Percentiles rank a stretch among this genome's conserved stretches.
Evolutionary conservation across 2,888 invertebrate species (phyloP).

Genomic region (Phytoseiulus persimilis): DNA sequence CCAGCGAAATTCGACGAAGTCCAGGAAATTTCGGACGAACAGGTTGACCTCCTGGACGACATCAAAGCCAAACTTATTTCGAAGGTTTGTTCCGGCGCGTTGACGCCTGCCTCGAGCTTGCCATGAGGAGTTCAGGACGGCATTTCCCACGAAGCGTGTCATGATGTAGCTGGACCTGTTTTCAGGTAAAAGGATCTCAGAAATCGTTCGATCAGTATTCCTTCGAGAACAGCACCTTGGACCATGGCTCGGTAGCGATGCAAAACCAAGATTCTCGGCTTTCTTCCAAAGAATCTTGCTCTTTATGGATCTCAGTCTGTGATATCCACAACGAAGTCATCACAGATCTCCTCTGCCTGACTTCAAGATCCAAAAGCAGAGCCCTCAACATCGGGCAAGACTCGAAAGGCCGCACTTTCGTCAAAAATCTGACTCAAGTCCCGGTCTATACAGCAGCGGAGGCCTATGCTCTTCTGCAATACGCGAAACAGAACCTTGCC

Average conservation of each 20-base stretch:
- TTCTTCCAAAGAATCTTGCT: background rate
- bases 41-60: background rate
- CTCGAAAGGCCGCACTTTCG: conserved; percentile 8
- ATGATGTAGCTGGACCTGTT: no score
- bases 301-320: conserved; percentile 71
- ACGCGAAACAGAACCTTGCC: background rate
- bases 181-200: background rate
- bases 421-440: conserved; percentile 6
- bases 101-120: background rate
- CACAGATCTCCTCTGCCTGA: conserved; percentile 65
- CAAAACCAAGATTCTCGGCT: no score
- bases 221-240: background rate
- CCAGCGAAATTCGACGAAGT: background rate
- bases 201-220: background rate
- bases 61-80: background rate
- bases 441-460: conserved; percentile 8
- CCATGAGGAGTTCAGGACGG: background rate
- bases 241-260: no score
- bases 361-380: background rate
- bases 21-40: background rate
- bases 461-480: conserved; percentile 13
- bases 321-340: conserved; percentile 85
- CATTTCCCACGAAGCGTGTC: background rate
- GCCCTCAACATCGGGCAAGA: conserved; percentile 9
- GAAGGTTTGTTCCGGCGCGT: background rate